phyloP scores from a whole-genome alignment of 2,797 vertebrate species.

The Parotocinclus haroldoi region DNA sequence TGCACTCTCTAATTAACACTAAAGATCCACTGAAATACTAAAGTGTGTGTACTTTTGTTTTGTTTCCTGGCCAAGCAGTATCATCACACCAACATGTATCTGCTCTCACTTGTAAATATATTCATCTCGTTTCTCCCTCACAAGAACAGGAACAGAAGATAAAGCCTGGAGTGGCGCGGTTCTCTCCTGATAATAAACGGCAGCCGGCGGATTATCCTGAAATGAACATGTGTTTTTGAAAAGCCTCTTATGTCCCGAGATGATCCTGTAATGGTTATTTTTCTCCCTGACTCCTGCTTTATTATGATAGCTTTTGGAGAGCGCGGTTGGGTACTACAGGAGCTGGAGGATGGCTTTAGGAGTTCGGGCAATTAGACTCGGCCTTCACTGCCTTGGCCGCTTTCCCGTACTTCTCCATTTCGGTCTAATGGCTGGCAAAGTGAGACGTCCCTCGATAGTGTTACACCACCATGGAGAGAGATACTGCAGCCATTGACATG shows the following conservation, averaged over 20 bases:
- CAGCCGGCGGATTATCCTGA: constrained; percentile 33
- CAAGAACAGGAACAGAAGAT: not conserved
- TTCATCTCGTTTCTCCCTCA: not conserved
- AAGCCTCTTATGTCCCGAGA: constrained; percentile 47
- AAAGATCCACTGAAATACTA: no score
- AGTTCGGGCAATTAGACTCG: constrained; percentile 26
- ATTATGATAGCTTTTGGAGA: constrained; percentile 34
- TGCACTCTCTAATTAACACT: no score
- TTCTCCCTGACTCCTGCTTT: constrained; percentile 28
- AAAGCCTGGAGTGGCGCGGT: not conserved
- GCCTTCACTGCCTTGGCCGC: constrained; percentile 21
- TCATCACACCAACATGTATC: not conserved
- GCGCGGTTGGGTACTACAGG: constrained; percentile 14
- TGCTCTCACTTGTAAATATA: not conserved
- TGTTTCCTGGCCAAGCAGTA: no score
- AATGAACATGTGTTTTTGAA: constrained; percentile 50
- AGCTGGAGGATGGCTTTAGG: constrained; percentile 36
- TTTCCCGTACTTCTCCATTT: constrained; percentile 28
- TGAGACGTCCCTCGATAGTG: constrained; percentile 36
- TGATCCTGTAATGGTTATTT: constrained; percentile 44
- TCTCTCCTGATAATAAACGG: constrained; percentile 28
- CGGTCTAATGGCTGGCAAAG: constrained; percentile 28
- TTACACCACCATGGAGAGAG: constrained; percentile 6
- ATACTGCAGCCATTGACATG: not conserved
- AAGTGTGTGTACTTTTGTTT: no score